Conservation (phyloP, 1,140 invertebrate species). For the Bombus picipes region DNA sequence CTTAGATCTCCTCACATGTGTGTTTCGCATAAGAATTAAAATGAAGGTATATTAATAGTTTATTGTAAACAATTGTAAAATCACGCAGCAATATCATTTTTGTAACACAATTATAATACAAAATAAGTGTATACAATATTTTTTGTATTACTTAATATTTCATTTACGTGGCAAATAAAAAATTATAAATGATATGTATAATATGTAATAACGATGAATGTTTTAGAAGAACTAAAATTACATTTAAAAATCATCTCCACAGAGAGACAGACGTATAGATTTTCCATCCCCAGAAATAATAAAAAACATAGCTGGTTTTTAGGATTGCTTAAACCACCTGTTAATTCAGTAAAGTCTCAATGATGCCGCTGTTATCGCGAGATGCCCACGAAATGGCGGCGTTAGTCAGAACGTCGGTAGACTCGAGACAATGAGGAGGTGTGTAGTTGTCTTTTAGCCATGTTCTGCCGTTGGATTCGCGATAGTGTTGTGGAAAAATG, state of each 20-base stretch:
- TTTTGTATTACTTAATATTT: neutral
- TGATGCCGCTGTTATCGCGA: neutral
- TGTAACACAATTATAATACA: neutral
- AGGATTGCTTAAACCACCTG: slow-evolving; percentile 28
- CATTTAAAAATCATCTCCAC: neutral
- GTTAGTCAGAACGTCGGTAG: slow-evolving; percentile 59
- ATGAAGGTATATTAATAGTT: neutral
- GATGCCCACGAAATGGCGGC: slow-evolving; percentile 44
- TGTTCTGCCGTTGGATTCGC: slow-evolving; percentile 41
- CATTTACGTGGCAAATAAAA: neutral
- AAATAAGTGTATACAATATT: neutral
- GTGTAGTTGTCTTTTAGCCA: slow-evolving; percentile 59
- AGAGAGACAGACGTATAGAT: neutral
- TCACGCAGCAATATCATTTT: neutral
- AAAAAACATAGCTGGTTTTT: neutral
- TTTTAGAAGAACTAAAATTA: neutral
- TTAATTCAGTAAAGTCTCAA: neutral
- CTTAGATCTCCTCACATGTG: neutral
- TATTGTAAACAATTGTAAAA: neutral
- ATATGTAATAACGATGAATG: neutral
- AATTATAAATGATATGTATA: neutral
- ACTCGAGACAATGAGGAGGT: slow-evolving; percentile 68
- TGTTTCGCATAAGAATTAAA: neutral
- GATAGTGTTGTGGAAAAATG: slow-evolving; percentile 59
- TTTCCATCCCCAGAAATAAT: neutral